Percentiles rank a stretch among this genome's conserved stretches.
phyloP scores from a whole-genome alignment of 2,888 invertebrate genomes.

The Hirtodrosophila cameraria region DNA sequence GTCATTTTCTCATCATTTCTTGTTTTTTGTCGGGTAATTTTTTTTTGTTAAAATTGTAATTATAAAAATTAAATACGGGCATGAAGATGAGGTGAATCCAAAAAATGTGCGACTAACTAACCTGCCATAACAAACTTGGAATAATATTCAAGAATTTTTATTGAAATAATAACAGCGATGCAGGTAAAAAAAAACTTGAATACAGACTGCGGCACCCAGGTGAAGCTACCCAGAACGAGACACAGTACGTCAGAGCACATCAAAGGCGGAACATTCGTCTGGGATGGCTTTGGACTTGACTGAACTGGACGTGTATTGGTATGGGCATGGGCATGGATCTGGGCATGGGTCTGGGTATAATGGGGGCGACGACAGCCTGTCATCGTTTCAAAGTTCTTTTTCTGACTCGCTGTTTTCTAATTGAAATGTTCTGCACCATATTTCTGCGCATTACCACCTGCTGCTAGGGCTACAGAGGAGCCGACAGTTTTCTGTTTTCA shows the following conservation, averaged over 20 bases:
- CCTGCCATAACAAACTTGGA: conserved; percentile 74
- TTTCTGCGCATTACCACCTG: conserved; percentile 78
- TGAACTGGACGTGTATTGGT: conserved; percentile 15
- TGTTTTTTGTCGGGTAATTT: conserved; percentile 29
- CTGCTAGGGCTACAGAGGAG: conserved; percentile 49
- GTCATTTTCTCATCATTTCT: conserved; percentile 15
- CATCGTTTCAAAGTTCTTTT: conserved; percentile 61
- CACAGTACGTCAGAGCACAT: conserved; percentile 70
- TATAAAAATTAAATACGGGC: conserved; percentile 72
- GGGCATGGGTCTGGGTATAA: conserved; percentile 17
- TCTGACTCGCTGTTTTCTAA: conserved; percentile 59
- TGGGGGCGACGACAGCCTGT: conserved; percentile 68
- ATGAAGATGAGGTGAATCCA: conserved; percentile 16
- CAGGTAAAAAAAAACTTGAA: conserved; percentile 29
- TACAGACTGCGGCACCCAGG: conserved; percentile 24
- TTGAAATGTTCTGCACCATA: conserved; percentile 77
- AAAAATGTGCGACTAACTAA: conserved; percentile 58
- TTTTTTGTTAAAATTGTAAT: conserved; percentile 70
- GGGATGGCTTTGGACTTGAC: conserved; percentile 23
- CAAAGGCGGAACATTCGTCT: conserved; percentile 66
- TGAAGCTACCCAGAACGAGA: conserved; percentile 25
- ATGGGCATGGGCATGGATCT: conserved; percentile 3
- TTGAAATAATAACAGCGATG: conserved; percentile 71
- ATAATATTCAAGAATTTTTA: conserved; percentile 79
- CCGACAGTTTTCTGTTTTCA: conserved; percentile 25